Evolutionary conservation across 2,888 invertebrate species (phyloP).

Genomic region (Coenonympha arcania): DNA sequence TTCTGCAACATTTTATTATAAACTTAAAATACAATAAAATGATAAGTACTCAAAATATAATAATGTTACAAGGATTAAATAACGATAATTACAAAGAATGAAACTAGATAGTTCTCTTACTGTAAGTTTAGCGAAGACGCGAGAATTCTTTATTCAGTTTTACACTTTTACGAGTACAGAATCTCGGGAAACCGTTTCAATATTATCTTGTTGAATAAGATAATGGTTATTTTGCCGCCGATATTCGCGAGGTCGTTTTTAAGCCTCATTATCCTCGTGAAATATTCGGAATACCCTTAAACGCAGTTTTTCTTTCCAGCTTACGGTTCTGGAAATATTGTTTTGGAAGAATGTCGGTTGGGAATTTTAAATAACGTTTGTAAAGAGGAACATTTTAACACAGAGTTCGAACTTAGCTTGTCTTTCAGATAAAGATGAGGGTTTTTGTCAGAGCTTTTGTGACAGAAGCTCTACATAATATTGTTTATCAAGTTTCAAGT

Average conservation of each 20-base stretch:
- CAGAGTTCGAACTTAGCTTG: not conserved
- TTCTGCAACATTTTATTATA: too few species aligned
- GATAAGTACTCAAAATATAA: too few species aligned
- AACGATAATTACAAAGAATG: too few species aligned
- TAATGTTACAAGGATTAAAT: too few species aligned
- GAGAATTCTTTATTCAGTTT: not conserved
- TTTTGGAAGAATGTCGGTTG: conserved; percentile 46
- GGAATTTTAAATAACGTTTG: conserved; percentile 40
- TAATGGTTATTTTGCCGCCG: conserved; percentile 21
- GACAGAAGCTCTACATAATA: too few species aligned
- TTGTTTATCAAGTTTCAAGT: too few species aligned
- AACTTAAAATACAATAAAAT: too few species aligned
- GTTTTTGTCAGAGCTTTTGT: not conserved
- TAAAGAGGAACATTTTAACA: conserved; percentile 26
- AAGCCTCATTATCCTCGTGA: conserved; percentile 39
- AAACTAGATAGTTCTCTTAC: too few species aligned
- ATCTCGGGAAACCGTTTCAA: not conserved
- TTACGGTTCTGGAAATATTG: conserved; percentile 55
- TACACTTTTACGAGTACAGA: not conserved
- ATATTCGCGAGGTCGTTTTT: conserved; percentile 34
- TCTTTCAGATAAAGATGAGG: not conserved
- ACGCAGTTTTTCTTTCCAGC: conserved; percentile 54
- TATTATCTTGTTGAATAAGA: conserved; percentile 3
- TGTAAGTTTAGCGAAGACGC: not conserved
- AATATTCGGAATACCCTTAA: conserved; percentile 62